Conservation (phyloP, 2,113 vertebrate genomes). For the Nesogale talazaci region DNA sequence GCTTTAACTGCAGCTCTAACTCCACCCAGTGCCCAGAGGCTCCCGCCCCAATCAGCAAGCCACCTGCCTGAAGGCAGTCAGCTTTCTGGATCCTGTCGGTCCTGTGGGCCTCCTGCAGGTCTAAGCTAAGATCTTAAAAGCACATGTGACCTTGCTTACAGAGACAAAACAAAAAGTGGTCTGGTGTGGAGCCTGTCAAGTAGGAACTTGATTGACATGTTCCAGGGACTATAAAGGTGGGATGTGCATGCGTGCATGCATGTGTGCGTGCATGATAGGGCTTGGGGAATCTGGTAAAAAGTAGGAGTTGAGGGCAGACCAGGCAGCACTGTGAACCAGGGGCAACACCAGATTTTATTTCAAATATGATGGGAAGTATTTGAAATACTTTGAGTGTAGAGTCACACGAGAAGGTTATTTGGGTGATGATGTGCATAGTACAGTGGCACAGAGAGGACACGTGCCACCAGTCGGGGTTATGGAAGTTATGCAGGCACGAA, state of each 20-base stretch:
- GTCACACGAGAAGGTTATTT: background rate
- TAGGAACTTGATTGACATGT: background rate
- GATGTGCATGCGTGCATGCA: no score
- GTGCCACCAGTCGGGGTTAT: no score
- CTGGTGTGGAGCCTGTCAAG: background rate
- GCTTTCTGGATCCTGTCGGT: no score
- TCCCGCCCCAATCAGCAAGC: no score
- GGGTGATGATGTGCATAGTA: background rate
- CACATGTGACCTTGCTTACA: background rate
- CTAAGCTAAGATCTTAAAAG: conserved; percentile 14
- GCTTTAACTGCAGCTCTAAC: no score
- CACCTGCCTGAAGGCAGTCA: no score
- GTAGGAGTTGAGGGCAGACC: background rate
- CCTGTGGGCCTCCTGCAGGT: no score
- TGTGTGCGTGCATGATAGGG: background rate
- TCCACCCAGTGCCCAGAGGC: no score
- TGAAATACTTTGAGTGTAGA: background rate
- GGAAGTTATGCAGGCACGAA: no score
- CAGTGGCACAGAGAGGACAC: background rate
- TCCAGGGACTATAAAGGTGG: background rate
- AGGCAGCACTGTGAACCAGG: background rate
- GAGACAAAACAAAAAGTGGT: background rate
- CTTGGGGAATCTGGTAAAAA: background rate
- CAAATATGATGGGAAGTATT: background rate
- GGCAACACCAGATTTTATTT: background rate